phyloP scores from a whole-genome alignment of 2,113 vertebrate species.

The Catharus bicknelli region DNA sequence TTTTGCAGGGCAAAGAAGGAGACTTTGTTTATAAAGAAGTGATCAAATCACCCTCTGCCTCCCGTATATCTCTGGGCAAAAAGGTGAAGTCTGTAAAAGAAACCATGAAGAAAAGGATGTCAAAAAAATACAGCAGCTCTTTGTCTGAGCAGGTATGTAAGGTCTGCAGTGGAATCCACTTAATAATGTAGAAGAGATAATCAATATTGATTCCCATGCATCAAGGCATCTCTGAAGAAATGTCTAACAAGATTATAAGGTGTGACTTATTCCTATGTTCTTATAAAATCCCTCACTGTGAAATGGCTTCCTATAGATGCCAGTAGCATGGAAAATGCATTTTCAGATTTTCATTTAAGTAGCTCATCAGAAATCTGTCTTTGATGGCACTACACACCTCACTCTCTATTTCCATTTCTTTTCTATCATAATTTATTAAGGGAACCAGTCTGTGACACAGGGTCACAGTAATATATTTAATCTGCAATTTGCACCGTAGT shows the following conservation, averaged over 20 bases:
- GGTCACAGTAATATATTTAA: slow-evolving; percentile 10
- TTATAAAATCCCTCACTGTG: slow-evolving; percentile 28
- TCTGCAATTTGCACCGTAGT: slow-evolving; percentile 5
- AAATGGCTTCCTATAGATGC: slow-evolving; percentile 36
- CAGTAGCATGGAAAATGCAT: slow-evolving; percentile 14
- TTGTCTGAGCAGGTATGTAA: slow-evolving; percentile 88
- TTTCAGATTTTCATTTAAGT: slow-evolving; percentile 28
- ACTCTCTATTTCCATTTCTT: slow-evolving; percentile 1
- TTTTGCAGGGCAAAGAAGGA: slow-evolving; percentile 86
- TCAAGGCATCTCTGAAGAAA: slow-evolving; percentile 1
- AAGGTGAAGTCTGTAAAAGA: slow-evolving; percentile 99
- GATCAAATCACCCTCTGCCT: slow-evolving; percentile 92
- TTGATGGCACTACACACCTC: not conserved
- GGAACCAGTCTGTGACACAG: not conserved
- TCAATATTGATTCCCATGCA: not conserved
- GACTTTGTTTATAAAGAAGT: slow-evolving; percentile 93
- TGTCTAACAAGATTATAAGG: not conserved
- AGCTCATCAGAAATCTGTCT: not conserved
- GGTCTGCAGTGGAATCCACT: not conserved
- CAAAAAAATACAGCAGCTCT: slow-evolving; percentile 96
- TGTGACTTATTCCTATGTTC: not conserved
- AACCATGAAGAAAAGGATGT: slow-evolving; percentile 98
- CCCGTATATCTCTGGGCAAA: slow-evolving; percentile 95
- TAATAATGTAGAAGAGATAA: not conserved
- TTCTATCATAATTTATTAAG: slow-evolving; percentile 5